Evolutionary conservation across 30 jellyfish, hydroid and myxozoan species (phyloP).

Genomic region (Hydra vulgaris): DNA sequence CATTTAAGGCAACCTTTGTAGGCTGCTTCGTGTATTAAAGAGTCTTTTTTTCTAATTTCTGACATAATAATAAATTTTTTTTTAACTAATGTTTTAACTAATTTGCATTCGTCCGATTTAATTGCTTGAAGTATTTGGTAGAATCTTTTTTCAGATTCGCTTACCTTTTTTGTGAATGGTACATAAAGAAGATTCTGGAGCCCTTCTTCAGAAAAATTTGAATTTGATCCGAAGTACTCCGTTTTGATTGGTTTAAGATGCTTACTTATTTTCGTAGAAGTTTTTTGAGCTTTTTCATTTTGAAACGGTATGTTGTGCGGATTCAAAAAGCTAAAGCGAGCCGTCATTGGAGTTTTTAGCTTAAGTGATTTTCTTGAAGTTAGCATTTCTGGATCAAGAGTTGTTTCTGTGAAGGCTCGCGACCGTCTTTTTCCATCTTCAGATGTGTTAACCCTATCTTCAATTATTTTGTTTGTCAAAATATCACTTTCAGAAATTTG

Average conservation of each 20-base stretch:
- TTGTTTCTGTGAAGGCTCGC: not conserved
- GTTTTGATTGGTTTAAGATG: not conserved
- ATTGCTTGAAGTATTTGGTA: not conserved
- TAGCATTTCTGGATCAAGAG: not conserved
- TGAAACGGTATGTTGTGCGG: not conserved
- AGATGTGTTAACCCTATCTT: too few species aligned
- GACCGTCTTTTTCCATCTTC: not conserved
- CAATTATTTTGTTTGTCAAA: too few species aligned
- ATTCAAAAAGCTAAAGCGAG: not conserved
- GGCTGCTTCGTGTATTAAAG: conserved; percentile 1
- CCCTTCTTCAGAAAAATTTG: not conserved
- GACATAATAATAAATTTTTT: not conserved
- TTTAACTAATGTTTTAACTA: conserved; percentile 1
- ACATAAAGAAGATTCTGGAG: not conserved
- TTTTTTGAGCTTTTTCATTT: not conserved
- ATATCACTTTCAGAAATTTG: too few species aligned
- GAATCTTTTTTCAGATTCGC: not conserved
- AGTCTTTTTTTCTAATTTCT: not conserved
- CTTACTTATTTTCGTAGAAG: not conserved
- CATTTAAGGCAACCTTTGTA: conserved; percentile 4
- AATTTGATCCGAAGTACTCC: not conserved
- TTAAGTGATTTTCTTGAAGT: not conserved
- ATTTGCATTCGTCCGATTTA: conserved; percentile 3
- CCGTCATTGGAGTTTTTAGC: not conserved
- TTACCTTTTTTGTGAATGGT: not conserved